Conservation (phyloP, 2,888 invertebrate species). For the Platycheirus rosarum region DNA sequence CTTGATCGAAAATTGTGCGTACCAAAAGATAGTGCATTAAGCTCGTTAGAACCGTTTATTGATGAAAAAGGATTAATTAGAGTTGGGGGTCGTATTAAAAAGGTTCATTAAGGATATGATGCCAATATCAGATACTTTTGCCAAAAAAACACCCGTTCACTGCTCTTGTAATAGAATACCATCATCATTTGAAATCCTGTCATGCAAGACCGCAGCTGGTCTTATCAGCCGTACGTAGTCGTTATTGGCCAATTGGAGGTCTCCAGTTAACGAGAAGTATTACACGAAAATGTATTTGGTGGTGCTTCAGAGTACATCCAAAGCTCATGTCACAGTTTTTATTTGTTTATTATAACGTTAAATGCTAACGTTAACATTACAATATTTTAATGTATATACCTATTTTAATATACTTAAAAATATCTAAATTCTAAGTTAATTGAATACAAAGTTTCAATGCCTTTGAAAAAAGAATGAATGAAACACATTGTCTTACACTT, state of each 20-base stretch:
- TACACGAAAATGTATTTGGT: no score
- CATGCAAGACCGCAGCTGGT: constrained; percentile 58
- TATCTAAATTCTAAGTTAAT: no score
- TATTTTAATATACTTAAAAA: no score
- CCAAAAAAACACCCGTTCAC: constrained; percentile 60
- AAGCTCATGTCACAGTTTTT: constrained; percentile 56
- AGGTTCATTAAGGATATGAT: constrained; percentile 24
- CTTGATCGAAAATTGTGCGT: not conserved
- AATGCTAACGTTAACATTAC: no score
- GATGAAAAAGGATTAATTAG: constrained; percentile 15
- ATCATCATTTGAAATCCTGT: constrained; percentile 48
- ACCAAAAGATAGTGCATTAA: not conserved
- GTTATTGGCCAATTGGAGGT: constrained; percentile 60
- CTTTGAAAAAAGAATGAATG: no score
- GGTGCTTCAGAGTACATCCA: no score
- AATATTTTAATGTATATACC: no score
- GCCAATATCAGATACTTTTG: constrained; percentile 54
- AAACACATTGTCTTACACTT: no score
- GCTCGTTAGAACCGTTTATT: not conserved
- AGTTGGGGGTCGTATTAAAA: constrained; percentile 33
- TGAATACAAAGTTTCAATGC: no score
- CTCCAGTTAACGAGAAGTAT: constrained; percentile 41
- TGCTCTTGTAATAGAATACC: constrained; percentile 44
- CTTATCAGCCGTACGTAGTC: constrained; percentile 45
- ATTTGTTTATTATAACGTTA: no score